Evolutionary conservation across 2,113 vertebrate genomes (phyloP), one percentile per base, ranked within the genome.

Genomic region (Ariopsis seemanni): DNA sequence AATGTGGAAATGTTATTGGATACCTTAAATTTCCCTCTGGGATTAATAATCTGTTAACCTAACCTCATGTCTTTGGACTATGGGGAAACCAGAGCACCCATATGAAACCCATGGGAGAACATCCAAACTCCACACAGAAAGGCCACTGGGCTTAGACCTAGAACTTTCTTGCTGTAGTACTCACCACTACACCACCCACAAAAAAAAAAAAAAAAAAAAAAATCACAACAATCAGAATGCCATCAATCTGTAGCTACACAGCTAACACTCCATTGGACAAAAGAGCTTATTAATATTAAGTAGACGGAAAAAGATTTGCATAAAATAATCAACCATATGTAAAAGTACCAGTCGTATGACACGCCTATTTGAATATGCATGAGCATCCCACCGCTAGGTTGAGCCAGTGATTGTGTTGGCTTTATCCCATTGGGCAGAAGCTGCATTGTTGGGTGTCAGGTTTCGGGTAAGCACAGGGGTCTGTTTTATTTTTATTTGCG

Each of bases 311-410:
- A 88, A 79, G 93, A 92, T 90, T 83, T 1, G 82, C 63, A 74
- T 90, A 88, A 75, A 86, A 7, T 18, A 7, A 52, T 74, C 52
- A 65, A 83, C 42, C 52, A 63, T 71, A 25, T 1, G 30, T 71
- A 22, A 82, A 8, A 18, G 60, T 71, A 58, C 34, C 22, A 72
- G 78, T 87, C 91, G 88, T 82, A 69, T 92, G 92, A 92, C 87
- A 84, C 34, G 52, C 42, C 3, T 11, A 60, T 89, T 91, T 92
- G 89, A 93, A 92, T 92, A 93, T 90, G 91, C 88, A 92, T 85
- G 87, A 90, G 42, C 60, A 20, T 65, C 30, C 17, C 17, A 84
- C 84, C 63, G n/a, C 85, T 91, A 91, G 93, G 71, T 84, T 78
- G 83, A 86, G 77, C 20, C 83, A 53, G 83, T 87, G 89, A 89